phyloP scores from a whole-genome alignment of 2,888 invertebrate species.

The Dioctria rufipes region DNA sequence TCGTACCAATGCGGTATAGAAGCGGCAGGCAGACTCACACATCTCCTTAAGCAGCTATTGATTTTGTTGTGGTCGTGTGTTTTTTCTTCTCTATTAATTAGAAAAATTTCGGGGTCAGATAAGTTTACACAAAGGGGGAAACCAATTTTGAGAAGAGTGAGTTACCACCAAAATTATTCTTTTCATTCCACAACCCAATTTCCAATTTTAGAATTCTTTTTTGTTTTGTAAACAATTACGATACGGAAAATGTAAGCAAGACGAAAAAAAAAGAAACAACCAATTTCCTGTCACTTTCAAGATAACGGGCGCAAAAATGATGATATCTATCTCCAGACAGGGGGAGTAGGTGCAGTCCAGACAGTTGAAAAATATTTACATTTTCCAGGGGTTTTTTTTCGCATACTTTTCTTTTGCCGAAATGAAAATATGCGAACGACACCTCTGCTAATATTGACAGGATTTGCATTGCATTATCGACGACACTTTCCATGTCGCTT shows the following conservation, averaged over 20 bases:
- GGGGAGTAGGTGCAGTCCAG: constrained; percentile 6
- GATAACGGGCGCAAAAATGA: neutral
- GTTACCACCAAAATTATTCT: too few relatives aligned
- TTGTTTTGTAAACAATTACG: neutral
- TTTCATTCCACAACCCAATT: constrained; percentile 18
- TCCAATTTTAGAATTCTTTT: constrained; percentile 16
- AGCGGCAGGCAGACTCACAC: too few relatives aligned
- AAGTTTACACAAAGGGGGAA: constrained; percentile 31
- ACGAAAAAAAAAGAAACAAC: too few relatives aligned
- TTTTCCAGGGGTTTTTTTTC: neutral
- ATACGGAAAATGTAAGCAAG: neutral
- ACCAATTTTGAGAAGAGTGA: neutral
- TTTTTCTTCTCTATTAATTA: neutral
- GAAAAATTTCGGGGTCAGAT: constrained; percentile 38
- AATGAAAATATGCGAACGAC: neutral
- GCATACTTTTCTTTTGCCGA: constrained; percentile 5
- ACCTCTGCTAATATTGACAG: constrained; percentile 21
- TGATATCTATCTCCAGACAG: neutral
- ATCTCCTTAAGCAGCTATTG: neutral
- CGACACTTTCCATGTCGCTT: neutral
- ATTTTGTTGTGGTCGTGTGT: neutral
- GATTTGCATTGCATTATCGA: constrained; percentile 3
- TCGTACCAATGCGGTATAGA: too few relatives aligned
- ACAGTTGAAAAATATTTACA: constrained; percentile 47
- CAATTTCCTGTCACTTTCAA: neutral